A percentile compares a stretch with the other conserved stretches of the same genome.
Conservation (phyloP, 2,113 vertebrate genomes). For the Xenus cinereus region DNA sequence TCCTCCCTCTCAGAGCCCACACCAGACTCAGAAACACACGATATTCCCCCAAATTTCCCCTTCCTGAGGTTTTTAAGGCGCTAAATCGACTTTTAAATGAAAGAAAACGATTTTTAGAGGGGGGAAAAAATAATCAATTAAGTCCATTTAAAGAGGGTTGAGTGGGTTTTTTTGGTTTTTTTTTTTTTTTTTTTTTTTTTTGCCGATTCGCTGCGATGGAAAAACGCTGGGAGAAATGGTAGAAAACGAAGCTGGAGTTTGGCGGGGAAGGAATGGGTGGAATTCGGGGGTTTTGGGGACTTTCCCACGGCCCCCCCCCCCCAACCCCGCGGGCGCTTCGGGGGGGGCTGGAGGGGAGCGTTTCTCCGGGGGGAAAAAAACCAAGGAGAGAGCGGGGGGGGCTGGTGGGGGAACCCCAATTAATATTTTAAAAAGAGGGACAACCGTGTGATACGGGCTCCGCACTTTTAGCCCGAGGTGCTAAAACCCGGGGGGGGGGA, state of each 20-base stretch:
- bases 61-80: accelerated
- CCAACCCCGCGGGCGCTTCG: accelerated
- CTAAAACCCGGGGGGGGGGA: background rate
- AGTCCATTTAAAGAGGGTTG: background rate
- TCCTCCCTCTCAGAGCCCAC: background rate
- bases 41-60: background rate
- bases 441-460: background rate
- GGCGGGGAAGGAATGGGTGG: background rate
- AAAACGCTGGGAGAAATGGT: background rate
- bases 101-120: background rate
- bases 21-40: background rate
- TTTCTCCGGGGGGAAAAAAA: background rate
- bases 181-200: background rate
- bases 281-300: background rate
- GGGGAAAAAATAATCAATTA: accelerated
- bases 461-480: background rate
- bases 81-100: background rate
- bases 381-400: no score
- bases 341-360: background rate
- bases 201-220: background rate
- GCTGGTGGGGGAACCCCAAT: no score
- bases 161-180: no score
- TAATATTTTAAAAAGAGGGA: background rate
- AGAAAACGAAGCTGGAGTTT: background rate
- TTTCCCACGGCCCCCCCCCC: background rate